Evolutionary conservation across 2,797 vertebrate genomes (phyloP).

Genomic region (Myripristis murdjan): DNA sequence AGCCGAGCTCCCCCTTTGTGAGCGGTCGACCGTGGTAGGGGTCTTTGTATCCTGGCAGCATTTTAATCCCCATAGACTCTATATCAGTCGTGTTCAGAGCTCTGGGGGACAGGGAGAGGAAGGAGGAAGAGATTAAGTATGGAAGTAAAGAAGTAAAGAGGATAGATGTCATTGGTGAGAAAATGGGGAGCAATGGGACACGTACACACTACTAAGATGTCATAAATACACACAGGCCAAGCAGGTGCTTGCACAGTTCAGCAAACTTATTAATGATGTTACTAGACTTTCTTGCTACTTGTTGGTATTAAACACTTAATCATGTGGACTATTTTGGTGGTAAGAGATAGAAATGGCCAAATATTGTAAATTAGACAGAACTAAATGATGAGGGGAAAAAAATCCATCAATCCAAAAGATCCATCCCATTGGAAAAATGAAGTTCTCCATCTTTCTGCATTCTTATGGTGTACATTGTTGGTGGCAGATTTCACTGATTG

Average conservation of each 20-base stretch:
- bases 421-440: too few relatives aligned
- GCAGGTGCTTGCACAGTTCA: neutral
- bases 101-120: slow-evolving; percentile 74
- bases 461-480: too few relatives aligned
- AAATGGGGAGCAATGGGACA: neutral
- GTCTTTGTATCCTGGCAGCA: slow-evolving; percentile 94
- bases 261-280: neutral
- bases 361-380: slow-evolving; percentile 9
- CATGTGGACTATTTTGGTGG: neutral
- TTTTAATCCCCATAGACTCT: slow-evolving; percentile 89
- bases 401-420: too few relatives aligned
- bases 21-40: slow-evolving; percentile 93
- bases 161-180: neutral
- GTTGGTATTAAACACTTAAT: neutral
- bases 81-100: slow-evolving; percentile 91
- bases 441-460: too few relatives aligned
- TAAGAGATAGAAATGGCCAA: neutral
- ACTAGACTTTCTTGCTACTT: neutral
- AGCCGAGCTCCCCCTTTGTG: slow-evolving; percentile 94
- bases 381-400: neutral
- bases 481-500: too few relatives aligned
- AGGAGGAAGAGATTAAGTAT: slow-evolving; percentile 34
- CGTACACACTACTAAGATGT: neutral
- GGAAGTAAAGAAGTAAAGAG: slow-evolving; percentile 34
- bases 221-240: neutral